Evolutionary conservation across 2,113 vertebrate species (phyloP).

Genomic region (Neofelis nebulosa): DNA sequence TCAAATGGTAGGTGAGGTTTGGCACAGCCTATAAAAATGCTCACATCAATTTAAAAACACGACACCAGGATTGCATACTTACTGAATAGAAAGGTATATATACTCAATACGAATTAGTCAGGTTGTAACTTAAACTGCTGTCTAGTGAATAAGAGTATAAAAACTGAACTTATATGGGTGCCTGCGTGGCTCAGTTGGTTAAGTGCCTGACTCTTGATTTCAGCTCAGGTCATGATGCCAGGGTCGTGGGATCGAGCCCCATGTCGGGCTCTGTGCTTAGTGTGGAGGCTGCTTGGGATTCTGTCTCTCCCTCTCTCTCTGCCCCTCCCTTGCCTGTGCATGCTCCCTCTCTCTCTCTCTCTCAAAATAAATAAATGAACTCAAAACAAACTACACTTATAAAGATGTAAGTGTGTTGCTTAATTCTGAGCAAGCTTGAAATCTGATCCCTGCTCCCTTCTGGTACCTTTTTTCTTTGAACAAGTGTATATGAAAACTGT

Average conservation of each 20-base stretch:
- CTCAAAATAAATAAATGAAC: too few relatives aligned
- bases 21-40: not conserved
- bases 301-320: too few relatives aligned
- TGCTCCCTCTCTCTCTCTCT: too few relatives aligned
- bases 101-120: not conserved
- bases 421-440: not conserved
- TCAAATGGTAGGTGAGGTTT: not conserved
- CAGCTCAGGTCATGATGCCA: too few relatives aligned
- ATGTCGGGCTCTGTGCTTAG: too few relatives aligned
- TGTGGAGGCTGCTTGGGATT: too few relatives aligned
- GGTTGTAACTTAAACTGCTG: not conserved
- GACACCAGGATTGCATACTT: not conserved
- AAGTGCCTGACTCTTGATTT: too few relatives aligned
- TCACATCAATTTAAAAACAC: not conserved
- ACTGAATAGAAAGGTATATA: not conserved
- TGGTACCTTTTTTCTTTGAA: not conserved
- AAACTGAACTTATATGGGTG: not conserved
- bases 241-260: too few relatives aligned
- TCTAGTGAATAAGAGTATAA: not conserved
- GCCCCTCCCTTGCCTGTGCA: too few relatives aligned
- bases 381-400: not conserved
- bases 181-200: too few relatives aligned
- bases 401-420: not conserved
- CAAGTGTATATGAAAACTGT: not conserved
- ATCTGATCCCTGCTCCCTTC: not conserved